Conservation (phyloP, 2,797 vertebrate species). For the Pipistrellus kuhlii region DNA sequence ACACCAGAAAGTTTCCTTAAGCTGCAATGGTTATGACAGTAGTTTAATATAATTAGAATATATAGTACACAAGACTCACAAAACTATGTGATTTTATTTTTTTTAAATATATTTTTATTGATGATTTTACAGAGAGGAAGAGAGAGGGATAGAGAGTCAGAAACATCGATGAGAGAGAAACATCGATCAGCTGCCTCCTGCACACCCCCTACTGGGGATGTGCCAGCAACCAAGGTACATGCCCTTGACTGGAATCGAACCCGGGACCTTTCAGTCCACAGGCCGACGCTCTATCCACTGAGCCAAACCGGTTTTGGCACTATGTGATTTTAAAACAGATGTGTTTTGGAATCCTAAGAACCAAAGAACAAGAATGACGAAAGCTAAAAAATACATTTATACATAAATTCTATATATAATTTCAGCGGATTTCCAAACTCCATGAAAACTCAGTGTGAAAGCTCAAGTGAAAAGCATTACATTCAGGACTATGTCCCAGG, state of each 20-base stretch:
- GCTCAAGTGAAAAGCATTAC: not conserved
- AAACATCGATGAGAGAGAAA: too few relatives aligned
- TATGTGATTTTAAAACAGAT: slow-evolving; percentile 38
- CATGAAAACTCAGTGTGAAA: not conserved
- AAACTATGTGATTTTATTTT: slow-evolving; percentile 13
- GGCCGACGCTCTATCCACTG: too few relatives aligned
- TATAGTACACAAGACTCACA: not conserved
- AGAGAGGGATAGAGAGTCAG: too few relatives aligned
- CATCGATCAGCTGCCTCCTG: too few relatives aligned
- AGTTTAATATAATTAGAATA: slow-evolving; percentile 18
- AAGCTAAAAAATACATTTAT: slow-evolving; percentile 9
- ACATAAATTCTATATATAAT: not conserved
- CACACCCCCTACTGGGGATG: too few relatives aligned
- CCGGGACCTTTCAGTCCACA: too few relatives aligned
- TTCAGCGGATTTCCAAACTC: slow-evolving; percentile 28
- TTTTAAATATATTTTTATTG: too few relatives aligned
- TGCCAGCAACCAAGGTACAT: too few relatives aligned
- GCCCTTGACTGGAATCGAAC: too few relatives aligned
- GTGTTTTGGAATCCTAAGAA: not conserved
- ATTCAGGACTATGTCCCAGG: not conserved
- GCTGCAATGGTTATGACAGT: not conserved
- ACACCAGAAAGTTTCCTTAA: not conserved
- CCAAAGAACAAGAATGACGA: not conserved
- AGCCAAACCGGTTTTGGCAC: not conserved
- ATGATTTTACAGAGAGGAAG: too few relatives aligned